phyloP scores from a whole-genome alignment of 37 sponge, comb jelly and placozoan species.

The Bolinopsis microptera region DNA sequence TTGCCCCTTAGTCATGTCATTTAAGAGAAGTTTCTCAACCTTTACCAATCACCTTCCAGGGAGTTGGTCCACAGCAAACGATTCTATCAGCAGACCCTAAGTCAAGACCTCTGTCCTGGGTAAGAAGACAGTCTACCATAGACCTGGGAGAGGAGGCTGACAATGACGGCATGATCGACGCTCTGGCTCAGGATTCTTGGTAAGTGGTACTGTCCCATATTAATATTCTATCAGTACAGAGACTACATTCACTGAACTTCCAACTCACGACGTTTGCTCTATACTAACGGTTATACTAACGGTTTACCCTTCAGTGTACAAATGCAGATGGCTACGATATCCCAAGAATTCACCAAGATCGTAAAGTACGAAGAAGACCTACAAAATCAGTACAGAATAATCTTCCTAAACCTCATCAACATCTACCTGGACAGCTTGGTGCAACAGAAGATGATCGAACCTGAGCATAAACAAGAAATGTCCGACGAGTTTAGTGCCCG shows the following conservation, averaged over 20 bases:
- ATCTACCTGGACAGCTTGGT: constrained; percentile 55
- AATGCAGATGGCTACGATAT: not conserved
- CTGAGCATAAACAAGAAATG: not conserved
- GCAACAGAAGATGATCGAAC: not conserved
- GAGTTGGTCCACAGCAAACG: not conserved
- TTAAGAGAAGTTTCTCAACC: too few species aligned
- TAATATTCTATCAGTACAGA: too few species aligned
- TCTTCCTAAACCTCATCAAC: constrained; percentile 50
- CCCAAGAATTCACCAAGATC: not conserved
- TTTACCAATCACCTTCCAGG: too few species aligned
- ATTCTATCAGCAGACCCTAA: not conserved
- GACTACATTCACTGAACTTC: too few species aligned
- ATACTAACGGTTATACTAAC: too few species aligned
- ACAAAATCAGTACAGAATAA: not conserved
- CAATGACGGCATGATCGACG: not conserved
- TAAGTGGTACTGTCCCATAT: not conserved
- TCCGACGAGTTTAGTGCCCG: not conserved
- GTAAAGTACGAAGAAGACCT: not conserved
- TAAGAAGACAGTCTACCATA: not conserved
- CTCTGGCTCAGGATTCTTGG: constrained; percentile 1
- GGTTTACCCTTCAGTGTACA: not conserved
- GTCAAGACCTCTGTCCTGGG: constrained; percentile 33
- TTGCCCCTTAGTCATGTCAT: not conserved
- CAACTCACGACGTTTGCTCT: too few species aligned
- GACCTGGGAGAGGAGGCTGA: not conserved